These are phyloP conservation scores for Alethe diademata DNA, from an alignment of 2,113 vertebrate genomes.

Conservation along the genomic window DNA sequence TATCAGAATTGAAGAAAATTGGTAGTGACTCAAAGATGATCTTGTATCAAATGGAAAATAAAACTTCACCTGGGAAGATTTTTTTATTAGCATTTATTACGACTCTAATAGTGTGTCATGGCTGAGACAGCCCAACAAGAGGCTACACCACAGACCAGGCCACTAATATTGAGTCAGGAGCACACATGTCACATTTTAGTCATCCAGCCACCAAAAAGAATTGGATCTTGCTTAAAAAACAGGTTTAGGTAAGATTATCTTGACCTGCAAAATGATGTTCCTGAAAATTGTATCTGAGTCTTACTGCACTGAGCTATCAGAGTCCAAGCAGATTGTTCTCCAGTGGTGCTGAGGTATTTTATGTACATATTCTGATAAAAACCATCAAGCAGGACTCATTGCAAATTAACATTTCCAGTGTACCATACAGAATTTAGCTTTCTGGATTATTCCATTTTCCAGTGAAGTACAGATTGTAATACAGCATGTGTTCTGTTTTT, in stretches of 20 bases:
- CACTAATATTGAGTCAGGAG: not conserved
- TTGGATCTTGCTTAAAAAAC: not conserved
- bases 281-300: not conserved
- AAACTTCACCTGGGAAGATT: not conserved
- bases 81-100: not conserved
- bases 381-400: not conserved
- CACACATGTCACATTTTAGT: not conserved
- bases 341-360: not conserved
- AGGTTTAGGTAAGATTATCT: not conserved
- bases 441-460: constrained; percentile 55
- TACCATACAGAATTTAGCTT: not conserved
- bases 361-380: not conserved
- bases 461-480: constrained; percentile 7
- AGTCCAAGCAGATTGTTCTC: not conserved
- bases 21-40: not conserved
- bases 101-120: not conserved
- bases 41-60: not conserved
- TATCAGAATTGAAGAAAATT: not conserved
- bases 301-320: not conserved
- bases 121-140: not conserved
- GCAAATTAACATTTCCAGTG: not conserved
- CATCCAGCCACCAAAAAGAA: not conserved
- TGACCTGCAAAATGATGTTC: not conserved
- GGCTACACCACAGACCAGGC: not conserved
- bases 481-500: constrained; percentile 40